These are phyloP conservation scores for Araneus ventricosus DNA, from an alignment of 1,140 invertebrate genomes.

Conservation along the genomic window DNA sequence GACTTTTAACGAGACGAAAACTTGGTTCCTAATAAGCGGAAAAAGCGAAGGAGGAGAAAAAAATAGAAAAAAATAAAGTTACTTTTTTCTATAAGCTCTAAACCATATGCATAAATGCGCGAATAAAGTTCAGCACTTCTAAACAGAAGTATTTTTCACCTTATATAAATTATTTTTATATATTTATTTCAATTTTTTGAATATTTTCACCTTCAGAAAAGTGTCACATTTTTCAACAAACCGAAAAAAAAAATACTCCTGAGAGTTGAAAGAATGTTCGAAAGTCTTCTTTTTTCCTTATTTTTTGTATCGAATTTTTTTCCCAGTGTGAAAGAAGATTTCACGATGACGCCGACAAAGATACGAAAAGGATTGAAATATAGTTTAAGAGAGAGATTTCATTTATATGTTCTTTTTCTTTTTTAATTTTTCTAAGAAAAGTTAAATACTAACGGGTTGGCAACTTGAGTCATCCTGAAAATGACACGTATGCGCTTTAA, in stretches of 20 bases:
- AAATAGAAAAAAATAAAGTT: not conserved
- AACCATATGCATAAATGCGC: not conserved
- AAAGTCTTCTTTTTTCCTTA: not conserved
- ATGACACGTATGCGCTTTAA: not conserved
- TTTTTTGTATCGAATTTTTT: not conserved
- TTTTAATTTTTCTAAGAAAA: no score
- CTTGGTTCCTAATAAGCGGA: not conserved
- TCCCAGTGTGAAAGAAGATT: not conserved
- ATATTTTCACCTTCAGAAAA: not conserved
- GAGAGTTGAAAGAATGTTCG: not conserved
- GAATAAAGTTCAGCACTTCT: not conserved
- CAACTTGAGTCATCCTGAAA: not conserved
- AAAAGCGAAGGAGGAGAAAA: not conserved
- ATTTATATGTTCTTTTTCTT: no score
- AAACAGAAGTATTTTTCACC: not conserved
- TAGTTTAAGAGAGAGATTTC: not conserved
- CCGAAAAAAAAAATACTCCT: not conserved
- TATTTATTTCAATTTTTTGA: not conserved
- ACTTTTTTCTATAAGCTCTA: not conserved
- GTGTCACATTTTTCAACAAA: not conserved
- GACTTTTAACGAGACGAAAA: constrained; percentile 3
- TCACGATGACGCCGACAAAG: not conserved
- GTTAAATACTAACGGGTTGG: not conserved
- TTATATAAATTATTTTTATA: not conserved
- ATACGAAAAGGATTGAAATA: not conserved